phyloP scores from a whole-genome alignment of 2,888 invertebrate genomes.

The Phymatocera aterrima region DNA sequence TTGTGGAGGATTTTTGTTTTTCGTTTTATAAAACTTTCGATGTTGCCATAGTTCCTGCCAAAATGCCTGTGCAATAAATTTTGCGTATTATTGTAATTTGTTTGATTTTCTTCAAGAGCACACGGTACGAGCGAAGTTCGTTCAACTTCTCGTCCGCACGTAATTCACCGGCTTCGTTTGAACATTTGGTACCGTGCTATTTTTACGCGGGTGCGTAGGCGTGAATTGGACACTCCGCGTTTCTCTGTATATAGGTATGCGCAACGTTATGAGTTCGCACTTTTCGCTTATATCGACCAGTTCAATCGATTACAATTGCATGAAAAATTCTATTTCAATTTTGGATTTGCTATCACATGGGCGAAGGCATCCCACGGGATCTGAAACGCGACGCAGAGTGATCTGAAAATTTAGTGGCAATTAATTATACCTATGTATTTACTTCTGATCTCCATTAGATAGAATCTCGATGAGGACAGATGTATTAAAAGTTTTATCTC shows the following conservation, averaged over 20 bases:
- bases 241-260: background rate
- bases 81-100: background rate
- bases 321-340: background rate
- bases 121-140: slow-evolving; percentile 7
- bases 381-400: background rate
- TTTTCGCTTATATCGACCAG: background rate
- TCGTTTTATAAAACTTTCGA: too few relatives aligned
- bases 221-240: slow-evolving; percentile 28
- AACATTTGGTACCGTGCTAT: slow-evolving; percentile 33
- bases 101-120: background rate
- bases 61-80: background rate
- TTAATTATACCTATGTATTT: too few relatives aligned
- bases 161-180: slow-evolving; percentile 33
- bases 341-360: background rate
- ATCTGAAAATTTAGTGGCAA: background rate
- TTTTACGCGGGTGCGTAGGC: slow-evolving; percentile 30
- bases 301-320: background rate
- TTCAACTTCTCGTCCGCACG: slow-evolving; percentile 35
- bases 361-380: background rate
- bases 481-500: too few relatives aligned
- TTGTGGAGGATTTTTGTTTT: too few relatives aligned
- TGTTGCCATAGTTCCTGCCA: too few relatives aligned
- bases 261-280: slow-evolving; percentile 1
- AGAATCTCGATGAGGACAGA: too few relatives aligned
- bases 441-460: too few relatives aligned